Evolutionary conservation across 2,797 vertebrate species (phyloP), one percentile per base, ranked within the genome.

Genomic region (Amblyraja radiata): DNA sequence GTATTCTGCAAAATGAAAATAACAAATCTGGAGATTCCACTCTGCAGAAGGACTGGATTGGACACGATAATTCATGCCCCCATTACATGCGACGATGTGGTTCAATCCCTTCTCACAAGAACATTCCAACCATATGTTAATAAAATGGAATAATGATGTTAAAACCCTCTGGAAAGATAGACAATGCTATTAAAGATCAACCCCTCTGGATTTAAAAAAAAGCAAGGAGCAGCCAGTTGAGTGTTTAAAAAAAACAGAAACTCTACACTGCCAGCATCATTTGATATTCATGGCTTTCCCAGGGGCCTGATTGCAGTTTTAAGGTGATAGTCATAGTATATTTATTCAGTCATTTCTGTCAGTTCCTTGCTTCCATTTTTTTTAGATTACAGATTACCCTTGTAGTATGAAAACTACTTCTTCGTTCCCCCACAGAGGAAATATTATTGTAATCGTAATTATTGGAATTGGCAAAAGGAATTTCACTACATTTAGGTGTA

Each of bases 321-420:
- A 74, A 91, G 88, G 88, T 91, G 88, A 71, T 54, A 74, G 36
- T 36, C 10, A 21, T 54, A 73, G 65, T 74, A 73, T 91, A 91
- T 91, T 91, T 91, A 91, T 91, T 74, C 88, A 54, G 65, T 39
- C 65, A 71, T 90, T 90, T 90, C 63, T 73, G 88, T 90, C 88
- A 90, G 65, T 90, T 39, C 21, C 36, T 39, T 18, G 18, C 63
- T 46, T 46, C 68, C 88, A 65, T 90, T 73, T 91, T 90, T 90
- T 91, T 74, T 91, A 74, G 65, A 91, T 73, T 74, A 73, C 39
- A 74, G 88, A 46, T 91, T 91, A 91, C 65, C 88, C 65, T 91
- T 46, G 32, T 88, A 91, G 68, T 91, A 36, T 46, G 68, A 91
- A 91, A 91, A 28, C 71, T 46, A 46, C 36, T 91, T 74, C 32